These are phyloP conservation scores for Peromyscus maniculatus DNA, from an alignment of 2,113 vertebrate species.

Conservation along the genomic window DNA sequence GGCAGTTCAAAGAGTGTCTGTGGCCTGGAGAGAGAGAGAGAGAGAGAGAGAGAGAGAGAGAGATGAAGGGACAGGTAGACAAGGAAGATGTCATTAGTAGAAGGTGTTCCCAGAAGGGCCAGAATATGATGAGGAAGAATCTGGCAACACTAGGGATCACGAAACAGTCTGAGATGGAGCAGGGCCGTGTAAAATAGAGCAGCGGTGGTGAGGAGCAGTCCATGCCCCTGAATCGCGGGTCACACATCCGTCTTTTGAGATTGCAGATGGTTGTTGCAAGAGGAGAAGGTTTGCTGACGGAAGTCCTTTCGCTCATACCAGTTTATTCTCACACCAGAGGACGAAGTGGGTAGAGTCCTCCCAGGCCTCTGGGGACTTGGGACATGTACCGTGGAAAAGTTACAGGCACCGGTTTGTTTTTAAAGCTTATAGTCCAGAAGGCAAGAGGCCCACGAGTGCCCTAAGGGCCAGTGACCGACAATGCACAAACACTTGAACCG, in stretches of 20 bases:
- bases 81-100: background rate
- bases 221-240: background rate
- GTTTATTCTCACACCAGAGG: slow-evolving; percentile 54
- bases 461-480: slow-evolving; percentile 54
- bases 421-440: slow-evolving; percentile 29
- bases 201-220: background rate
- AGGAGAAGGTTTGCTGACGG: background rate
- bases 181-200: too few relatives aligned
- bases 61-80: background rate
- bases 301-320: slow-evolving; percentile 38
- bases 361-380: slow-evolving; percentile 37
- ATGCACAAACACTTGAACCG: slow-evolving; percentile 39
- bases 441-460: slow-evolving; percentile 2
- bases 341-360: slow-evolving; percentile 2
- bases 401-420: slow-evolving; percentile 45
- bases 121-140: background rate
- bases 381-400: slow-evolving; percentile 43
- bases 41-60: too few relatives aligned
- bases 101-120: background rate
- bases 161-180: background rate
- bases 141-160: background rate
- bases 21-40: background rate
- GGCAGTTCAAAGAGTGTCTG: background rate
- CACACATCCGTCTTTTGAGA: slow-evolving; percentile 2
- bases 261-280: background rate